Evolutionary conservation across 2,888 invertebrate species (phyloP), one percentile per base, ranked within the genome.

Genomic region (Lasioglossum vierecki): DNA sequence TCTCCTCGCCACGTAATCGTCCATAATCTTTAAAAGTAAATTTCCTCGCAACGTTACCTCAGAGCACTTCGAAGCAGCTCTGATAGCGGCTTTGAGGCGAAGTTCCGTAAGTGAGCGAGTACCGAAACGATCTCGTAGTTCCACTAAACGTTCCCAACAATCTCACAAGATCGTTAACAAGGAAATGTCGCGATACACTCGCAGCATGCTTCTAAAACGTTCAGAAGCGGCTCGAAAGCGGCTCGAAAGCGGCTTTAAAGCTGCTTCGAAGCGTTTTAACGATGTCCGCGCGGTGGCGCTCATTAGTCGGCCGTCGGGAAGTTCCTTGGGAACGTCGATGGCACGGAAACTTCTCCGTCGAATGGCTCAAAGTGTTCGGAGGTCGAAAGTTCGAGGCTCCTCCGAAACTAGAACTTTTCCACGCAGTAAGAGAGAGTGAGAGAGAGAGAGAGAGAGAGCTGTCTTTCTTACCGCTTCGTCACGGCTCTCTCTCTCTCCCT

Each of bases 301-400:
- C 83, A 72, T 84, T 84, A 79, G 63, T 44, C 39, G 79, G 41
- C 44, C 60, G 63, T 44, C 74, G 41, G 71, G 72, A 53, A 53
- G 53, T 53, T 53, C 22, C 22, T 82, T 63, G 82, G 71, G 22
- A 63, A 35, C 57, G 73, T 53, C 83, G 66, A 76, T 75, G 72
- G 78, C 26, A 74, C 3, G 79, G 72, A 83, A 84, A 84, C 76
- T 84, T 79, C 35, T 53, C 22, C 22, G 30, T 53, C 35, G 30
- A 72, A 26, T 60, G 49, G 75, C 71, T 84, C 75, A 76, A 84
- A 83, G 79, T 57, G 53, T 30, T 13, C 35, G n/a, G 22, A 35
- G 39, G 66, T 44, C 73, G 83, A 41, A 70, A 78, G 77, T 84
- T 77, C 46, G 60, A 60, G 26, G 60, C 26, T 77, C 83, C 49